These are phyloP conservation scores for Entosphenus tridentatus DNA, from an alignment of 2,113 vertebrate species.

Conservation along the genomic window DNA sequence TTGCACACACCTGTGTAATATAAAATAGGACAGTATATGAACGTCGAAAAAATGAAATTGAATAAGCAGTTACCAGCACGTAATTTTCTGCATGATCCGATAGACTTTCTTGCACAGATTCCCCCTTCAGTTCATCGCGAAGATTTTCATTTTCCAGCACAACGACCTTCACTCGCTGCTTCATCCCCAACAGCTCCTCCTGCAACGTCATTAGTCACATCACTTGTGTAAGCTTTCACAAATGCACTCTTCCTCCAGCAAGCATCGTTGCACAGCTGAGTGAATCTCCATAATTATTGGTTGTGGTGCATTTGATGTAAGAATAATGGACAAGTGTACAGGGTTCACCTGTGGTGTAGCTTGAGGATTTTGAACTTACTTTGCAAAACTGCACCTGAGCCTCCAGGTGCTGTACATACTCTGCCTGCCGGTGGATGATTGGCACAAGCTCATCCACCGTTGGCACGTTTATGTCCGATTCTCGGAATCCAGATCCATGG, in stretches of 20 bases:
- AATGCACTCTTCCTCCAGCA: neutral
- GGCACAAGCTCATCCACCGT: slow-evolving; percentile 42
- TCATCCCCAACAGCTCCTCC: slow-evolving; percentile 59
- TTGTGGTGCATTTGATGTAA: neutral
- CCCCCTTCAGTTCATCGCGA: slow-evolving; percentile 31
- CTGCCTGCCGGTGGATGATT: slow-evolving; percentile 50
- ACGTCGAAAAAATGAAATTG: too few species aligned
- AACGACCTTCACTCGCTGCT: slow-evolving; percentile 34
- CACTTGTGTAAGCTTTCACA: neutral
- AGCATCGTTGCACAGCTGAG: neutral
- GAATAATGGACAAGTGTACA: neutral
- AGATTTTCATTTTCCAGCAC: slow-evolving; percentile 60
- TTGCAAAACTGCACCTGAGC: slow-evolving; percentile 80
- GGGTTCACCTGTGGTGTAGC: neutral
- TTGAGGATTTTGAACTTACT: slow-evolving; percentile 19
- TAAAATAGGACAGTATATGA: too few species aligned
- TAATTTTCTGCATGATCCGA: slow-evolving; percentile 18
- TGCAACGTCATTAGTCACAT: slow-evolving; percentile 16
- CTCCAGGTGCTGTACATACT: slow-evolving; percentile 75
- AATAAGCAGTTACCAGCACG: too few species aligned
- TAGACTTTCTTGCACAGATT: slow-evolving; percentile 23
- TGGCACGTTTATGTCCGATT: slow-evolving; percentile 16
- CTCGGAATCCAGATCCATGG: slow-evolving; percentile 11
- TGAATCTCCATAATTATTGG: neutral
- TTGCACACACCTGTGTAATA: too few species aligned